Evolutionary conservation across 1,140 invertebrate genomes (phyloP), one percentile per base, ranked within the genome.

Genomic region (Lethrus apterus): DNA sequence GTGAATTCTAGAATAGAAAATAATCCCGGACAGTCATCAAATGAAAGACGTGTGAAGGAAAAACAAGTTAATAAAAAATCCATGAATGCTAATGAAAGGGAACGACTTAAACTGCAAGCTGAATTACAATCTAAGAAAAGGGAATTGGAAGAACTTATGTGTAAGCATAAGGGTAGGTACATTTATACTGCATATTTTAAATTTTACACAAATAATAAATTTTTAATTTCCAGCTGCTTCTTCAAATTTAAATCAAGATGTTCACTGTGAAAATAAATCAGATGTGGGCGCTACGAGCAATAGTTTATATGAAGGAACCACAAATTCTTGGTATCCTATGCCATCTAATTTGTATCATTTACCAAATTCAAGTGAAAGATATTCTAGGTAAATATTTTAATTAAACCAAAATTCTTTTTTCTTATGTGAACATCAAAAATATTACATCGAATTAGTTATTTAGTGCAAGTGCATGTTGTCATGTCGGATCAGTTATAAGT

Each of bases 131-230:
- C 64, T 2, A 70, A 69, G 46, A 64, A 66, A 42, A 44, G 56
- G 18, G 64, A 69, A 48, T 46, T 70, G 9, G 68, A 68, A 30
- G 68, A 68, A 43, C 56, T 70, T 29, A 69, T 70, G 66, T 57
- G 62, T n/a, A 70, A 69, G 54, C 65, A 68, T 56, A 65, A 66
- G 60, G 64, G 65, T 61, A 49, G 51, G 40, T 36, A n/a, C n/a
- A n/a, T 18, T 4, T 10, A 36, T 4, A 1, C 8, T 17, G 30
- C 3, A 11, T 31, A 31, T 4, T 31, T 31, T 31, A 3, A 3
- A n/a, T 32, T n/a, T 3, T 32, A 11, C 15, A 14, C 30, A 14
- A 11, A 32, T n/a, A 14, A 17, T 13, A 11, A 15, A 33, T n/a
- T 33, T 2, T n/a, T 35, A 7, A 13, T 40, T 44, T 52, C 30